phyloP scores from a whole-genome alignment of 2,113 vertebrate species.

The Sebastes fasciatus region DNA sequence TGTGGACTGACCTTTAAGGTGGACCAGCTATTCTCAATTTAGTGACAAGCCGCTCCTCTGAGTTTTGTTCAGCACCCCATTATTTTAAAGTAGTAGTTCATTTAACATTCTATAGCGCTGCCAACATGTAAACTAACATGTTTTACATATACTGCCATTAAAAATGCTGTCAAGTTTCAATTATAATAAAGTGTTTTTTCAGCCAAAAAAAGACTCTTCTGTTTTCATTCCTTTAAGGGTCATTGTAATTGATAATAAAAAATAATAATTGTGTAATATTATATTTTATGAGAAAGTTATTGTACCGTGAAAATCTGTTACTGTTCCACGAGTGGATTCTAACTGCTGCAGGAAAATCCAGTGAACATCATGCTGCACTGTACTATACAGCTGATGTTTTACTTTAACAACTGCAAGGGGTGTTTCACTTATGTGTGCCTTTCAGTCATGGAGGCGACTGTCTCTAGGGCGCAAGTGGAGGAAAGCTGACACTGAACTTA shows the following conservation, averaged over 20 bases:
- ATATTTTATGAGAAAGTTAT: neutral
- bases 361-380: neutral
- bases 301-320: neutral
- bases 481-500: constrained; percentile 55
- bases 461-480: constrained; percentile 36
- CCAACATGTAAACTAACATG: too few species aligned
- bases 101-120: too few species aligned
- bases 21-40: too few species aligned
- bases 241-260: neutral
- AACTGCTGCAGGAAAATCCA: constrained; percentile 10
- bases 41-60: too few species aligned
- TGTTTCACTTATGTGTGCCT: constrained; percentile 34
- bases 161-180: too few species aligned
- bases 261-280: neutral
- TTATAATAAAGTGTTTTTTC: too few species aligned
- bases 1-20: too few species aligned
- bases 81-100: too few species aligned
- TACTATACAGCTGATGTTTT: constrained; percentile 27
- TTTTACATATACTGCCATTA: too few species aligned
- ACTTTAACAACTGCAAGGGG: constrained; percentile 27
- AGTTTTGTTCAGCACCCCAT: too few species aligned
- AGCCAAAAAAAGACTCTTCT: neutral
- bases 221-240: neutral
- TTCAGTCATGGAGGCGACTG: constrained; percentile 43
- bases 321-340: neutral